Percentiles rank a stretch among this genome's conserved stretches.
These are phyloP conservation scores for Andricus quercusramuli DNA, from an alignment of 2,888 invertebrate genomes.

Conservation along the genomic window DNA sequence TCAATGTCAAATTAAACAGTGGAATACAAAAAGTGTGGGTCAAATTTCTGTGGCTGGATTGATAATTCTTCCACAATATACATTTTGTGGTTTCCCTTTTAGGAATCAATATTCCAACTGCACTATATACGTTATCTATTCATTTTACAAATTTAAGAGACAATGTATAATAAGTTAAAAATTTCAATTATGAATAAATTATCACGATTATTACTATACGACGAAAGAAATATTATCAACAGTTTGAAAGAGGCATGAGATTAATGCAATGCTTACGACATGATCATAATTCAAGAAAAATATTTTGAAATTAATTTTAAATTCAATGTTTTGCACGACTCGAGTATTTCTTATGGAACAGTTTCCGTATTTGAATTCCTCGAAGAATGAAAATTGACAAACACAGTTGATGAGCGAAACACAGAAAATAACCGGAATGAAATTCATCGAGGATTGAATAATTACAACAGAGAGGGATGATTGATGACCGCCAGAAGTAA, in stretches of 20 bases:
- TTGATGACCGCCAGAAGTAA: neutral
- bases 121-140: neutral
- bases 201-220: neutral
- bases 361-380: constrained; percentile 23
- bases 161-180: neutral
- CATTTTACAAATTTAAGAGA: neutral
- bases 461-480: neutral
- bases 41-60: neutral
- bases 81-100: neutral
- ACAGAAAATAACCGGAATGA: constrained; percentile 3
- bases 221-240: neutral
- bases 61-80: neutral
- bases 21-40: neutral
- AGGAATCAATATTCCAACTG: neutral
- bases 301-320: neutral
- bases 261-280: neutral
- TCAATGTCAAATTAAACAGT: neutral
- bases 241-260: neutral
- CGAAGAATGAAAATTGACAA: neutral
- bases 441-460: neutral
- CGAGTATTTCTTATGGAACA: neutral
- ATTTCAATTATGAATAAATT: neutral
- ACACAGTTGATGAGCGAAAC: constrained; percentile 6
- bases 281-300: constrained; percentile 5
- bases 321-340: constrained; percentile 2